Evolutionary conservation across 2,888 invertebrate species (phyloP), one percentile per base, ranked within the genome.

Genomic region (Leucophora obtusa): DNA sequence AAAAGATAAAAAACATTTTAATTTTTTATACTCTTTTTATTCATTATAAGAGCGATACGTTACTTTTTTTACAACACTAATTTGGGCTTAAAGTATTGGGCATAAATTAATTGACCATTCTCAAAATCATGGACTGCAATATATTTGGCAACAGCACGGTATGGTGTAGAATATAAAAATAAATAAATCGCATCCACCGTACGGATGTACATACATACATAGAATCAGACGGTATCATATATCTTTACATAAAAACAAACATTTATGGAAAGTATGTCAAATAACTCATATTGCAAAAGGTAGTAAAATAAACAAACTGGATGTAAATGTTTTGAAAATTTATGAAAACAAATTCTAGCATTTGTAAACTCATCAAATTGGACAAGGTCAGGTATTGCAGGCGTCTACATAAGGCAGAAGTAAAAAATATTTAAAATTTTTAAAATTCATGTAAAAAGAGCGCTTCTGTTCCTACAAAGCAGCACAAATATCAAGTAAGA

Each of bases 191-290:
- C 11, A n/a, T 14, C 7, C 28, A 28, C 6, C n/a, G 14, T 11
- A 47, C n/a, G n/a, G n/a, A 47, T 47, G 4, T 47, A n/a, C 14
- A n/a, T 28, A 6, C 28, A 7, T 28, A 28, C 7, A 28, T 28
- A 28, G 4, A 28, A 28, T 4, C 1, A 28, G 6, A 28, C 43
- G n/a, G n/a, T 47, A 47, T 47, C 43, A 47, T n/a, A n/a, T 47
- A n/a, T 14, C 1, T 21, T 47, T 47, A 47, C n/a, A 47, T 2
- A 47, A n/a, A 47, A 47, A 47, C 14, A 47, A 47, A 47, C 43
- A 47, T n/a, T 47, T 47, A 47, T 47, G 43, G n/a, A 14, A 47
- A n/a, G 43, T 47, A n/a, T 47, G 43, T 47, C 43, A 47, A 47
- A 47, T 47, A 47, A n/a, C 43, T 47, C 43, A 47, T 7, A n/a